Evolutionary conservation across 2,888 invertebrate species (phyloP), one percentile per base, ranked within the genome.

Genomic region (Mythimna loreyi): DNA sequence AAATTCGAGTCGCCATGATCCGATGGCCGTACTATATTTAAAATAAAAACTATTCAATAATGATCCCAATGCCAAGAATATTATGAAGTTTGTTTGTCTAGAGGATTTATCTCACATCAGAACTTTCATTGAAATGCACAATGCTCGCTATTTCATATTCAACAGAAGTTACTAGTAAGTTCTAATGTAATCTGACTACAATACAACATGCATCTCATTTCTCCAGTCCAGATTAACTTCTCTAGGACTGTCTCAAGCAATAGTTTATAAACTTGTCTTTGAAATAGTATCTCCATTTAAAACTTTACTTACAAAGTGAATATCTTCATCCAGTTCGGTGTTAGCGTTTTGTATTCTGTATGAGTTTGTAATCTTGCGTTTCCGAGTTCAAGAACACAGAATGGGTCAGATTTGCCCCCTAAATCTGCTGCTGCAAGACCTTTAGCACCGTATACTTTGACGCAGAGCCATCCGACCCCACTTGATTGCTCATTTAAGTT

Each of bases 331-430:
- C 99, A 99, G 81, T 98, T 98, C 0, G 99, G 99, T 64, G 98
- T 97, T 28, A 99, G 94, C 0, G 99, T 99, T 93, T 99, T 99
- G 92, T 99, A 99, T 92, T 99, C 99, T 0, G 99, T 99, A 92
- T 99, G 99, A 0, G 99, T 99, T 92, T 99, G 99, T 45, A 99
- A 96, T 61, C 99, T 97, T 1, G 99, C 97, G 90, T 99, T 99
- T 19, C 99, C 98, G 77, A 99, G 96, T 91, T 99, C 99, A 25
- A 99, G 92, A 0, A 99, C 99, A 93, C 99, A 99, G 94, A 99
- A 99, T 0, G 99, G 99, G 94, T 99, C 99, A 57, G 99, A 99
- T 92, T 99, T 99, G 3, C 99, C 99, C 0, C 99, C 99, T 50
- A 99, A 96, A 91, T 99, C 99, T 0, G 99, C 99, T 0, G 99